A percentile compares a stretch with the other conserved stretches of the same genome.
phyloP scores from a whole-genome alignment of 1,140 invertebrate species.

The Zaprionus tsacasi region DNA sequence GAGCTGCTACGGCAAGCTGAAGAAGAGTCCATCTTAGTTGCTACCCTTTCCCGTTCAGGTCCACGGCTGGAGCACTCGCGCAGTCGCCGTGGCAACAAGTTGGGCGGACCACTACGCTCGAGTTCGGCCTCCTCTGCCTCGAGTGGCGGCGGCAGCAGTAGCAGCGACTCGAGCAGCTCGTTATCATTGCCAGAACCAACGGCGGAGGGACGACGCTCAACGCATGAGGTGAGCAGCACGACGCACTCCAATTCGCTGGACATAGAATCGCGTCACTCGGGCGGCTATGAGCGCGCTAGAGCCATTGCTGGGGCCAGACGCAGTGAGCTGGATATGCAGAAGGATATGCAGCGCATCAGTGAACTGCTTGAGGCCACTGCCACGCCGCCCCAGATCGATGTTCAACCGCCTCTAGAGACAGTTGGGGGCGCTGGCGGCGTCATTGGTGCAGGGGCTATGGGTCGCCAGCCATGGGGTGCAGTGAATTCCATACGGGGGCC shows the following conservation, averaged over 20 bases:
- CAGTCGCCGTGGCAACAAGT: slow-evolving; percentile 44
- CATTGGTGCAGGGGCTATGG: neutral
- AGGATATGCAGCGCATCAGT: slow-evolving; percentile 65
- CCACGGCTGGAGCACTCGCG: slow-evolving; percentile 66
- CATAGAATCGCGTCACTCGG: slow-evolving; percentile 76
- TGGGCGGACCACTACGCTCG: slow-evolving; percentile 44
- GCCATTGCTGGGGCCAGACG: slow-evolving; percentile 75
- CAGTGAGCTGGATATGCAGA: slow-evolving; percentile 79
- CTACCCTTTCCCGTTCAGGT: slow-evolving; percentile 29
- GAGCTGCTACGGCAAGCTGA: neutral
- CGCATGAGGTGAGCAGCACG: slow-evolving; percentile 70
- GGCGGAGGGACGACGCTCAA: slow-evolving; percentile 42
- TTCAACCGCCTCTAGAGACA: slow-evolving; percentile 71
- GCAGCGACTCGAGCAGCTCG: slow-evolving; percentile 69
- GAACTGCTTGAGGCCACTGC: slow-evolving; percentile 59
- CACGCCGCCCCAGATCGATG: slow-evolving; percentile 72
- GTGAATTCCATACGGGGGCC: slow-evolving; percentile 66
- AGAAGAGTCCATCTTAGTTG: neutral
- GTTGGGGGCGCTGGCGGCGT: slow-evolving; percentile 3
- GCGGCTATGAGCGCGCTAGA: slow-evolving; percentile 70
- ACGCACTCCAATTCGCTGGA: slow-evolving; percentile 78
- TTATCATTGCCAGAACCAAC: slow-evolving; percentile 57
- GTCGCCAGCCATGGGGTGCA: slow-evolving; percentile 45
- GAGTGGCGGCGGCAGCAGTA: slow-evolving; percentile 56
- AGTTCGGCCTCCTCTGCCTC: slow-evolving; percentile 62